Conservation (phyloP, 2,888 invertebrate species). For the Tachina grossa region DNA sequence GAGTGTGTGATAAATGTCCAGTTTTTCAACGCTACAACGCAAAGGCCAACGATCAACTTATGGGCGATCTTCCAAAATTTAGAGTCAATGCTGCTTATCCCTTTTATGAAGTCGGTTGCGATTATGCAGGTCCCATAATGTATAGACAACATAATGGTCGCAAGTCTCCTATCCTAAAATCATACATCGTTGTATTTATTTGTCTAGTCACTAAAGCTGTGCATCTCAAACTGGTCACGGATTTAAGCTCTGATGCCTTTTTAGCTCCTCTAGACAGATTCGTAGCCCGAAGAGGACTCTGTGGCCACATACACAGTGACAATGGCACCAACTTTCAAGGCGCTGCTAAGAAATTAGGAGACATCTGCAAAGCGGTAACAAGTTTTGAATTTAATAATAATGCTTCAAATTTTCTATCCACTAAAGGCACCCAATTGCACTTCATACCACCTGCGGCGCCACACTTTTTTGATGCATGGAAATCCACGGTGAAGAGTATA, state of each 20-base stretch:
- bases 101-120: constrained; percentile 46
- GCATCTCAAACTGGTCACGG: constrained; percentile 29
- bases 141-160: constrained; percentile 33
- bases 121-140: constrained; percentile 39
- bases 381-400: constrained; percentile 26
- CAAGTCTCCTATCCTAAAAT: constrained; percentile 25
- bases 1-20: neutral
- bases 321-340: constrained; percentile 68
- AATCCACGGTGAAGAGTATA: neutral
- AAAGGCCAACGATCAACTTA: constrained; percentile 17
- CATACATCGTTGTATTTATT: constrained; percentile 51
- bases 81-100: constrained; percentile 31
- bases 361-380: constrained; percentile 31
- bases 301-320: constrained; percentile 61
- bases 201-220: constrained; percentile 6
- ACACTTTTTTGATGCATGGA: neutral
- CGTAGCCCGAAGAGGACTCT: constrained; percentile 26
- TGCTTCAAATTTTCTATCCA: constrained; percentile 37
- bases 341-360: constrained; percentile 16
- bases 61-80: constrained; percentile 40
- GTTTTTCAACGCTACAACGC: constrained; percentile 37
- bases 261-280: constrained; percentile 38
- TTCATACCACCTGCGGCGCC: constrained; percentile 5
- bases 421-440: neutral
- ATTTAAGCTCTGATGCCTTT: constrained; percentile 50